Base-by-base conservation (phyloP, 2,888 invertebrate genomes). In the Eilema griseolum region DNA sequence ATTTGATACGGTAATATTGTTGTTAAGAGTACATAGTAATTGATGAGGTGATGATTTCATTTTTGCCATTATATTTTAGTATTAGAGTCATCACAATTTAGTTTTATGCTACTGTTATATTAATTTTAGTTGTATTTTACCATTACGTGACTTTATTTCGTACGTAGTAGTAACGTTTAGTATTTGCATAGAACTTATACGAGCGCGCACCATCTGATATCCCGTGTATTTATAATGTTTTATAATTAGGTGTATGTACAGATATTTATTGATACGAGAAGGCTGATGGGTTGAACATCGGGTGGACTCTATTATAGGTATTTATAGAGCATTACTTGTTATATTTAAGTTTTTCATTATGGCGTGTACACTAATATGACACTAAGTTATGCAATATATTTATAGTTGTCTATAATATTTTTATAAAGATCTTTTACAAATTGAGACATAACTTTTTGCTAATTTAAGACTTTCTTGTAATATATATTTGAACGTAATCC, bases 331-430 rank as follows among this genome's bases (percentile, higher is more conserved):
- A 85, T 84, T 86, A 88, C 82, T 88, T 88, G 88, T 90, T 90
- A 87, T 77, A 83, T 80, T 87, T 88, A 88, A 87, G 87, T 88
- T 89, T 86, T 87, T 85, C 85, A 84, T 83, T 86, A 85, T 88
- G 87, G 86, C 87, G 86, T 89, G 87, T 89, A 89, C 85, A 89
- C 86, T 88, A 86, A 87, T 87, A 85, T 81, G 87, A 89, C 86
- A 88, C 88, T 90, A 89, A 89, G 88, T 91, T 92, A 89, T 88
- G 89, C 89, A 88, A 89, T 91, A 88, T 89, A 90, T 89, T 90
- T 90, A 90, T 89, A 89, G 87, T 86, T 90, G 86, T 89, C 89
- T 91, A 88, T 90, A 86, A 88, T 90, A 91, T 91, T 92, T 90
- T 91, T 89, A 85, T 91, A 90, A 89, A 86, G 83, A 87, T 88